Base-by-base conservation (phyloP, 2,888 invertebrate species). In the Cloeon dipterum region DNA sequence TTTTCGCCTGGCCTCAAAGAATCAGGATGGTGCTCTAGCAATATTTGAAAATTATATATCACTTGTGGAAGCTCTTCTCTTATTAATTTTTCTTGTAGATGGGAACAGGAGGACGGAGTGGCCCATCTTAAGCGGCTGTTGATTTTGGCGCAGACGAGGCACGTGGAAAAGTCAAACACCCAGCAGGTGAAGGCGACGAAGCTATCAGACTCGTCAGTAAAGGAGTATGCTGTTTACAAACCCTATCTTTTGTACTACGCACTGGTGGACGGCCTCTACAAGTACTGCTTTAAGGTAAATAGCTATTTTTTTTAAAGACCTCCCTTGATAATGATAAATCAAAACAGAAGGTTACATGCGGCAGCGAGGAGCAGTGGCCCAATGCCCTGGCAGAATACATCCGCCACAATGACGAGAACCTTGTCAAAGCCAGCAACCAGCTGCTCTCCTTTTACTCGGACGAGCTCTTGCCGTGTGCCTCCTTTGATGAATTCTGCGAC, bases 401-500 rank as follows among this genome's bases (percentile, higher is more conserved):
- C 50, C 74, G 94, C 2, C 78, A 86, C 55, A 89, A 86, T 59
- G 94, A 96, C 61, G 88, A 88, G 54, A 67, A 70, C 4, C 68
- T 93, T 60, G 63, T 88, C 17, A 91, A 93, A 54, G 72, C 77
- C 11, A 83, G 86, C 10, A 88, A 89, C 54, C 70, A 70, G 42
- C 67, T 93, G 41, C 68, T 94, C 43, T 64, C 70, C 19, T 65
- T 70, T 1, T 81, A 89, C 47, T 79, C 85, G 29, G 83, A 89
- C 48, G 89, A 93, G 56, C 65, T 88, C 49, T 62, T 91, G 47
- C 83, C 88, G 8, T 86, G 89, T 60, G 70, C 83, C 42, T 82
- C 85, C 13, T 79, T 93, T 57, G 70, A 68, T 5, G 93, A 94
- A 62, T 86, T 86, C 65, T 83, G 82, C 59, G 93, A 93, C 69